Conservation (phyloP, 2,888 invertebrate species). For the Rhingia campestris region DNA sequence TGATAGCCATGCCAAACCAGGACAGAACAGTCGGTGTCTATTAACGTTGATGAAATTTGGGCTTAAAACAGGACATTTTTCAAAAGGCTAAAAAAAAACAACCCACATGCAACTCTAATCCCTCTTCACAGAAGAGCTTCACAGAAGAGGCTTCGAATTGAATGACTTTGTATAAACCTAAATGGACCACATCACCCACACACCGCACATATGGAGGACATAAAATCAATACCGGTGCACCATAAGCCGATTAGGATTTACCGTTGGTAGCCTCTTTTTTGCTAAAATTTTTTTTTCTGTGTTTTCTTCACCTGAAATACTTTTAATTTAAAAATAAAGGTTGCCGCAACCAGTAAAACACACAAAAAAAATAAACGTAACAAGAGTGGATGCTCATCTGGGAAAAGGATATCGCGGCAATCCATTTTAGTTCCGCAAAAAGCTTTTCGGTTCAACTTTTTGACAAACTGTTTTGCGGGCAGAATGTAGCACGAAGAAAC, state of each 20-base stretch:
- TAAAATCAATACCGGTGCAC: conserved; percentile 72
- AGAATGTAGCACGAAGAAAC: conserved; percentile 32
- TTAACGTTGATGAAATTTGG: conserved; percentile 67
- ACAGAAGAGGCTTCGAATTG: conserved; percentile 57
- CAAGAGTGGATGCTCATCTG: background rate
- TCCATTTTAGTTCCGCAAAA: conserved; percentile 54
- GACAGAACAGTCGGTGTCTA: conserved; percentile 49
- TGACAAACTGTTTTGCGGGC: conserved; percentile 56
- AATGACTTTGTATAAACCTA: conserved; percentile 65
- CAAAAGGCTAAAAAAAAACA: conserved; percentile 25
- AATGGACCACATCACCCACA: conserved; percentile 46
- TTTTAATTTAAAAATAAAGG: conserved; percentile 67
- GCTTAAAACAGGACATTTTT: conserved; percentile 52
- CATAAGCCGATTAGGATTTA: conserved; percentile 73
- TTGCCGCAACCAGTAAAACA: conserved; percentile 19
- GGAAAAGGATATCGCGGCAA: conserved; percentile 8
- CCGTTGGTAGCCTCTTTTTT: conserved; percentile 51
- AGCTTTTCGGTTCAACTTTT: conserved; percentile 47
- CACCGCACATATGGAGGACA: conserved; percentile 49
- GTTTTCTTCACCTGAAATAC: conserved; percentile 42
- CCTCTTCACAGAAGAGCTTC: conserved; percentile 55
- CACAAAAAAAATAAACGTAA: conserved; percentile 18
- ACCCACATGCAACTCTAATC: conserved; percentile 44
- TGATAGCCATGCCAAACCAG: background rate
- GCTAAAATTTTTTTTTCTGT: conserved; percentile 1